phyloP scores from a whole-genome alignment of 2,113 vertebrate genomes.

The Chloropsis cyanopogon region DNA sequence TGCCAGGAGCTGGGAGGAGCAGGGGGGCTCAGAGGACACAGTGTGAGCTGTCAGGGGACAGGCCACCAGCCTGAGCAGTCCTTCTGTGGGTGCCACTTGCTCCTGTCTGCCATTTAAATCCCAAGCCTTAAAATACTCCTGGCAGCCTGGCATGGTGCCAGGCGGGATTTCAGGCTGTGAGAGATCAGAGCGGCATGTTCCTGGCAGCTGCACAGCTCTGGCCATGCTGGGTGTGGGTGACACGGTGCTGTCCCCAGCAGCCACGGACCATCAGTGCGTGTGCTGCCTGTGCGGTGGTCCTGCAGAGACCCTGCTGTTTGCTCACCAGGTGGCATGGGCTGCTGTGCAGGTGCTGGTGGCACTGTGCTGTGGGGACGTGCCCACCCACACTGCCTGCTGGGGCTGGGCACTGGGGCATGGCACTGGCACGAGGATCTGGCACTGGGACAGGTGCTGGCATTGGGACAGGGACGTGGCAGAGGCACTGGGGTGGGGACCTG shows the following conservation, averaged over 20 bases:
- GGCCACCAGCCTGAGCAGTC: neutral
- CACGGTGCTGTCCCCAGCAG: neutral
- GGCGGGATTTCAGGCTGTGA: neutral
- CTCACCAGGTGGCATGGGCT: accelerated
- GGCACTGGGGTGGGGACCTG: neutral
- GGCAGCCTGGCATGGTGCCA: neutral
- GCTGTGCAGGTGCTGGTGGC: neutral
- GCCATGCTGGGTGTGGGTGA: accelerated
- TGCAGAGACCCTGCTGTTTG: accelerated
- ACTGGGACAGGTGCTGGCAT: neutral
- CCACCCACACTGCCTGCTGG: neutral
- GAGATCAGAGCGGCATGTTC: neutral
- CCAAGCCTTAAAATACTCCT: neutral
- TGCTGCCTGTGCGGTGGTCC: accelerated
- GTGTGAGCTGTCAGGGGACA: neutral
- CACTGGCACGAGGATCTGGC: neutral
- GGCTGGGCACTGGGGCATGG: neutral
- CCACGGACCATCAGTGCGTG: accelerated
- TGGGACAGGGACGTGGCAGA: neutral
- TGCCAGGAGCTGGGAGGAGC: neutral
- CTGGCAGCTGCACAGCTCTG: neutral
- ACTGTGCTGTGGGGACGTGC: accelerated
- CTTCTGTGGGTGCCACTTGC: neutral
- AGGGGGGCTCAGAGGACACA: accelerated
- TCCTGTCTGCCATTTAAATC: neutral